phyloP scores from a whole-genome alignment of 2,888 invertebrate genomes.

The Camponotus fellah region DNA sequence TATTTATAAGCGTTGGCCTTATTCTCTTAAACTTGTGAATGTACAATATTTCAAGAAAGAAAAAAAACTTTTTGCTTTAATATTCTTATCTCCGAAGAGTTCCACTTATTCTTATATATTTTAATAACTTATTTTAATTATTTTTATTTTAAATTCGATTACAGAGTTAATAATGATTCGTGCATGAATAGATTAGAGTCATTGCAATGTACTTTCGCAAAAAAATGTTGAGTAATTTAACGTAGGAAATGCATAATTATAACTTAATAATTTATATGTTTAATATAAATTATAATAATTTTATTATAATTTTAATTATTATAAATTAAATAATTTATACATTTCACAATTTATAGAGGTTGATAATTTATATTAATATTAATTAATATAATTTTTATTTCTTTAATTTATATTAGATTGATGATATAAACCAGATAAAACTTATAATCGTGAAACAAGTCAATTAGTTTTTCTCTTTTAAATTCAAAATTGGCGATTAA shows the following conservation, averaged over 20 bases:
- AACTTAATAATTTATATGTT: constrained; percentile 20
- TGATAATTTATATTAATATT: too few relatives aligned
- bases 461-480: too few relatives aligned
- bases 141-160: neutral
- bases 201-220: neutral
- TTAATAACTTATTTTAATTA: neutral
- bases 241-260: neutral
- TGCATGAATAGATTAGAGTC: neutral
- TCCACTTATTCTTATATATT: neutral
- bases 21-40: neutral
- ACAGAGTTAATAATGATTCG: neutral
- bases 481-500: too few relatives aligned
- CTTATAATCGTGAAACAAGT: too few relatives aligned
- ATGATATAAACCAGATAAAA: too few relatives aligned
- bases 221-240: neutral
- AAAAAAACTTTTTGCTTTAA: neutral
- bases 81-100: neutral
- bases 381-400: too few relatives aligned
- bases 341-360: too few relatives aligned
- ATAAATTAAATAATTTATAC: too few relatives aligned
- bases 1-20: neutral
- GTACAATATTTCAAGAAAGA: neutral
- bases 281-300: too few relatives aligned
- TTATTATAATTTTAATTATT: too few relatives aligned
- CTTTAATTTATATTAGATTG: too few relatives aligned